Base-by-base conservation (phyloP, 2,888 invertebrate genomes). In the Pherbina coryleti region DNA sequence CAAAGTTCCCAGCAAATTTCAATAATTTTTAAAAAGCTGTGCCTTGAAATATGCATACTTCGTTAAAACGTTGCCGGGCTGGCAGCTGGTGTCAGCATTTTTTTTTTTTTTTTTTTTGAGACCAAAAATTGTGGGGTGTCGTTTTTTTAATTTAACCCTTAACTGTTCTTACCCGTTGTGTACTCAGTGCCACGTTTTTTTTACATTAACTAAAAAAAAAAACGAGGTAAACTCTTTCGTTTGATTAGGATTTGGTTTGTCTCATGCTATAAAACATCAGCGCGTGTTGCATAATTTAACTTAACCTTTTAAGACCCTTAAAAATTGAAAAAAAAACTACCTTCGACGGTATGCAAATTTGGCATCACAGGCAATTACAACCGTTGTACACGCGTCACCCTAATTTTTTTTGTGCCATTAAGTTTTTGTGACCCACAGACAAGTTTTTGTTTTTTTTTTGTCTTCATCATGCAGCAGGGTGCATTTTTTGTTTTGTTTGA, bases 341-440 rank as follows among this genome's bases (percentile, higher is more conserved):
- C 44, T 77, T 79, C 72, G 78, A 79, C 79, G 3, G 79, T 82
- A 83, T 83, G 83, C 82, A 83, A 83, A 83, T 83, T 83, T 80
- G 77, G 75, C 78, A 81, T 82, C 81, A 79, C 76, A 81, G 78
- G 80, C 81, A 81, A 82, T 81, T 82, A 82, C 76, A 75, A 77
- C 37, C 76, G 71, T 55, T 60, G 44, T 28, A 78, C 80, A 78
- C 79, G 81, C 78, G 79, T 78, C 82, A 81, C 82, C 81, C 81
- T 81, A 76, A 79, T 76, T 81, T 80, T 80, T 79, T 69, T 34
- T 66, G 25, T 7, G 37, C 44, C 14, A 11, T 44, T 44, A 7
- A 17, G 31, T 17, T 17, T 37, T 62, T 73, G 51, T 49, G 51
- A 70, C 53, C 70, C 70, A 70, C 70, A 70, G 22, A 28, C 25